A percentile compares a stretch with the other conserved stretches of the same genome.
Evolutionary conservation across 2,113 vertebrate species (phyloP).

Genomic region (Ophiodon elongatus): DNA sequence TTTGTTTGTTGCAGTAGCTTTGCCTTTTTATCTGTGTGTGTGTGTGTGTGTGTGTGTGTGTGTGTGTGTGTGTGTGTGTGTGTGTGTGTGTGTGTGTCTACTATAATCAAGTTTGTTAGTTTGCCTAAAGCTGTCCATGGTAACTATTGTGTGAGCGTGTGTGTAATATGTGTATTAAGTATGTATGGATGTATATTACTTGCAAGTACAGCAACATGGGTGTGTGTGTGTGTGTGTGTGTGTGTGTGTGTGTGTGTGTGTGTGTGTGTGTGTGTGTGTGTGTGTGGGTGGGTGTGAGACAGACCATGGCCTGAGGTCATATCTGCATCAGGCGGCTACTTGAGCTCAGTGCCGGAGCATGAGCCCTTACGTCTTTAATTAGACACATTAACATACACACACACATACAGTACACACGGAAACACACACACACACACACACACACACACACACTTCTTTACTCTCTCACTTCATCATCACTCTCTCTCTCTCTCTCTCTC

Average conservation of each 20-base stretch:
- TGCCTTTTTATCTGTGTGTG: neutral
- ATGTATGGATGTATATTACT: conserved; percentile 33
- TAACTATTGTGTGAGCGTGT: conserved; percentile 30
- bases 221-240: conserved; percentile 17
- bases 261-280: conserved; percentile 33
- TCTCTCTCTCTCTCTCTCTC: conserved; percentile 55
- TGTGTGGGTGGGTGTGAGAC: conserved; percentile 37
- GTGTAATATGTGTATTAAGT: conserved; percentile 10
- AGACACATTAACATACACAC: conserved; percentile 82
- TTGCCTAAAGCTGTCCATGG: conserved; percentile 5
- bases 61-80: neutral
- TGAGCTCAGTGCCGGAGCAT: conserved; percentile 78
- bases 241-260: conserved; percentile 23
- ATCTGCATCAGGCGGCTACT: conserved; percentile 78
- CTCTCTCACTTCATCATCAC: conserved; percentile 48
- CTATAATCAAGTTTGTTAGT: neutral
- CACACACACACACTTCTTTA: conserved; percentile 38
- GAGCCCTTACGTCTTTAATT: conserved; percentile 83
- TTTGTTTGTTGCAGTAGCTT: neutral
- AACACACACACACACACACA: conserved; percentile 41
- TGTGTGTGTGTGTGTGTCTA: neutral
- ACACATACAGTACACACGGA: conserved; percentile 38
- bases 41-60: too few species aligned
- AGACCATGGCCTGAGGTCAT: conserved; percentile 82
- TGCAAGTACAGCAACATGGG: conserved; percentile 40